phyloP scores from a whole-genome alignment of 2,797 vertebrate genomes.

The Picus viridis region DNA sequence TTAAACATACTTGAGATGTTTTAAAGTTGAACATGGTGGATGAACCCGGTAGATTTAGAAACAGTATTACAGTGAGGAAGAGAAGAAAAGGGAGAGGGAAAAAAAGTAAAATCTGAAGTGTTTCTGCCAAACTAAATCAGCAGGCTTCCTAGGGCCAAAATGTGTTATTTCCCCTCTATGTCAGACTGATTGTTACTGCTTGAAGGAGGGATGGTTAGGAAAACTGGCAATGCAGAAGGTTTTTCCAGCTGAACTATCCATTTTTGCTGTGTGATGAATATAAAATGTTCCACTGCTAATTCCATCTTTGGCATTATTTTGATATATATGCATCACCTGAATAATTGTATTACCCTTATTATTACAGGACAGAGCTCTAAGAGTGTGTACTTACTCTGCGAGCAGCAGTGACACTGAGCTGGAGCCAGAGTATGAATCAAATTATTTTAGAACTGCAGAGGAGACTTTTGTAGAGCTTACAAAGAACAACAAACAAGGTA shows the following conservation, averaged over 20 bases:
- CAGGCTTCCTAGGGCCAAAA: background rate
- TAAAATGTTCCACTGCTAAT: background rate
- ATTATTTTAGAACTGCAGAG: slow-evolving; percentile 68
- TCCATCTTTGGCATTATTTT: background rate
- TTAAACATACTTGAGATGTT: background rate
- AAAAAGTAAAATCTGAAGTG: background rate
- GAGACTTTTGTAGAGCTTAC: slow-evolving; percentile 74
- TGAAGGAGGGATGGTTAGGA: background rate
- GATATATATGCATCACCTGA: background rate
- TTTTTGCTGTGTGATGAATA: background rate
- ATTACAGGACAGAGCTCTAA: slow-evolving; percentile 79
- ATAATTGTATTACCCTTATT: slow-evolving; percentile 17
- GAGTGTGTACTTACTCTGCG: slow-evolving; percentile 80
- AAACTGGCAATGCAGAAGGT: background rate
- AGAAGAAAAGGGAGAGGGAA: too few relatives aligned
- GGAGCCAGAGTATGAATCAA: slow-evolving; percentile 73
- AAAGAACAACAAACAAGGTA: slow-evolving; percentile 80
- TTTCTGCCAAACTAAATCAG: background rate
- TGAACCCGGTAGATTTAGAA: background rate
- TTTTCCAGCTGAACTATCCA: background rate
- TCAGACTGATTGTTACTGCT: background rate
- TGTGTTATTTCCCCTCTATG: background rate
- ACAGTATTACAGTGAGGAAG: background rate
- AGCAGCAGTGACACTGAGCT: slow-evolving; percentile 81
- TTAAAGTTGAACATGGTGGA: background rate